Percentiles rank a stretch among this genome's conserved stretches.
These are phyloP conservation scores for Psylliodes chrysocephalus DNA, from an alignment of 2,888 invertebrate species.

Conservation along the genomic window DNA sequence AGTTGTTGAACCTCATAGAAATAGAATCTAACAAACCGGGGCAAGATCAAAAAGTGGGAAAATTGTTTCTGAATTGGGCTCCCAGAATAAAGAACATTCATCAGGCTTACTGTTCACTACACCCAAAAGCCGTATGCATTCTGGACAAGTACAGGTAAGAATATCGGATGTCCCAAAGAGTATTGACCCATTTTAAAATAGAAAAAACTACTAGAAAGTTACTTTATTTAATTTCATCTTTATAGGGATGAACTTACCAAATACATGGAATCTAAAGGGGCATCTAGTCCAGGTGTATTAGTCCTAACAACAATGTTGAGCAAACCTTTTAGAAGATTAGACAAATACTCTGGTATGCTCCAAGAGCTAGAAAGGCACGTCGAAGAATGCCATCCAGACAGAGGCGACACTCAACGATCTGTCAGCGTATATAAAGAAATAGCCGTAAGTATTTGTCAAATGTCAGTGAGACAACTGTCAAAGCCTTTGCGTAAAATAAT, in stretches of 20 bases:
- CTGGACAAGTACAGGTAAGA: constrained; percentile 91
- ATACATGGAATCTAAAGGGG: constrained; percentile 90
- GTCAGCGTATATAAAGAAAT: constrained; percentile 95
- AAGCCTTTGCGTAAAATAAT: no score
- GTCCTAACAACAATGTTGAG: constrained; percentile 93
- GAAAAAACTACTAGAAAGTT: neutral
- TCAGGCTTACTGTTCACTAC: constrained; percentile 89
- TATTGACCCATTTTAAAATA: no score
- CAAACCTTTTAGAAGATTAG: constrained; percentile 93
- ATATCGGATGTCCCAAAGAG: no score
- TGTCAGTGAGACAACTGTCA: no score
- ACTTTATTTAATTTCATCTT: constrained; percentile 28
- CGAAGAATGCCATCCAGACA: constrained; percentile 93
- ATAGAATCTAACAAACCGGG: constrained; percentile 78
- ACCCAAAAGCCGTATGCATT: constrained; percentile 94
- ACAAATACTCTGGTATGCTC: constrained; percentile 93
- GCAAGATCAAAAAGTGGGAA: constrained; percentile 87
- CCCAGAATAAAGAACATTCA: constrained; percentile 86
- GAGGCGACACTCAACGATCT: constrained; percentile 96
- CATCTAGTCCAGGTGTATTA: constrained; percentile 86
- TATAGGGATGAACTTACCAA: constrained; percentile 82
- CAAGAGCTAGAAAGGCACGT: constrained; percentile 96
- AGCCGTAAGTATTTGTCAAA: constrained; percentile 72
- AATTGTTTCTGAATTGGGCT: constrained; percentile 87
- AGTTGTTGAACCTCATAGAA: constrained; percentile 81